A percentile compares a stretch with the other conserved stretches of the same genome.
Evolutionary conservation across 2,888 invertebrate genomes (phyloP).

Genomic region (Hypomecis punctinalis): DNA sequence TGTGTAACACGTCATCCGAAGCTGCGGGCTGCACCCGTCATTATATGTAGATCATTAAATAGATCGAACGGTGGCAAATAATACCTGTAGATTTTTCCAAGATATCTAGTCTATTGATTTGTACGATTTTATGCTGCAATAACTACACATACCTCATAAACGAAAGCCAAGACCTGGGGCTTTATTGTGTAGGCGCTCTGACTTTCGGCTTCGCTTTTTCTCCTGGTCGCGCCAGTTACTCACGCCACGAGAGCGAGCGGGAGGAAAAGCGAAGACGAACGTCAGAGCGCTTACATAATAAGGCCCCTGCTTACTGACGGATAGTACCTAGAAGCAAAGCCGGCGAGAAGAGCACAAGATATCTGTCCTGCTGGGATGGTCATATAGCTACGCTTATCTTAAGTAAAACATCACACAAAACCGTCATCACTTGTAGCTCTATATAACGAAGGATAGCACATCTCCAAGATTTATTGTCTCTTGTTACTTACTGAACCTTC

Average conservation of each 20-base stretch:
- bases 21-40: constrained; percentile 86
- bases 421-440: constrained; percentile 97
- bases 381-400: constrained; percentile 97
- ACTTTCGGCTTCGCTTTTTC: too few relatives aligned
- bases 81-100: too few relatives aligned
- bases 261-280: too few relatives aligned
- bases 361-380: constrained; percentile 93
- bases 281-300: too few relatives aligned
- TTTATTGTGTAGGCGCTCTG: too few relatives aligned
- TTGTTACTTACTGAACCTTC: background rate
- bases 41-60: constrained; percentile 96
- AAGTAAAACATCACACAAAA: constrained; percentile 94
- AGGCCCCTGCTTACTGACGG: constrained; percentile 97
- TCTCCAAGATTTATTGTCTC: background rate
- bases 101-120: too few relatives aligned
- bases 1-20: constrained; percentile 94
- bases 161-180: constrained; percentile 97
- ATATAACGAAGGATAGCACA: constrained; percentile 95
- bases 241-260: too few relatives aligned
- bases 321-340: constrained; percentile 94
- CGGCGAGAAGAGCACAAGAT: constrained; percentile 95
- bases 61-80: too few relatives aligned
- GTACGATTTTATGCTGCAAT: background rate
- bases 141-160: constrained; percentile 87
- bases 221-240: too few relatives aligned